Base-by-base conservation (phyloP, 35 echinoderm and acorn worm species). In the Eucidaris tribuloides region DNA sequence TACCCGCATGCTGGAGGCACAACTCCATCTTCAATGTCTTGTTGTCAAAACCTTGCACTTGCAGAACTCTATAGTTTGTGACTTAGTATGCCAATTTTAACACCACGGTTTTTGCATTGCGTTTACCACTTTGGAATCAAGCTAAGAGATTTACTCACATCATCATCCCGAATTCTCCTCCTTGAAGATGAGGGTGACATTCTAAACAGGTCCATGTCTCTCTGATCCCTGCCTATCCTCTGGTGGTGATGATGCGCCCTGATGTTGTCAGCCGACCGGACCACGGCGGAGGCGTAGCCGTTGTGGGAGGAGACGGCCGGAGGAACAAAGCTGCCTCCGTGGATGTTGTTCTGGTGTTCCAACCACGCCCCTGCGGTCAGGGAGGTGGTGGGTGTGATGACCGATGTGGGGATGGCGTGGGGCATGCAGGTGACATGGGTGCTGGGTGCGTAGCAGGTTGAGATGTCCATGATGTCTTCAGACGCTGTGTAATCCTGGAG, bases 391-490 rank as follows among this genome's bases (percentile, higher is more conserved):
- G 90, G 90, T 14, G 90, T 99, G 65, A 92, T 97, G 29, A 99
- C 90, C 0, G 87, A 93, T 18, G 90, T 93, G 28, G 96, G 96
- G 19, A 92, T 99, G 27, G 90, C 90, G 59, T 89, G 71, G 32
- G 89, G 96, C 25, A 80, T 58, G 14, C 64, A 88, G 20, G 81
- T 76, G 35, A 79, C 83, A 11, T 83, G 81, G 20, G 82, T 88
- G 62, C 76, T 89, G 41, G 86, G 82, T 2, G 82, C 87, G 55
- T 79, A 85, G n/a, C n/a, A n/a, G 54, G 82, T 93, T 60, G 96
- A 99, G 64, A 99, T 99, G 48, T 99, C 96, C 96, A 99, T 99
- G 65, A 99, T 77, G 71, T 99, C 96, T 45, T 99, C 90, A 6
- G 96, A 93, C 7, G 82, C 81, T 5, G 96, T 93, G 65, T 93